Evolutionary conservation across 2,113 vertebrate genomes (phyloP).

Genomic region (Lontra canadensis): DNA sequence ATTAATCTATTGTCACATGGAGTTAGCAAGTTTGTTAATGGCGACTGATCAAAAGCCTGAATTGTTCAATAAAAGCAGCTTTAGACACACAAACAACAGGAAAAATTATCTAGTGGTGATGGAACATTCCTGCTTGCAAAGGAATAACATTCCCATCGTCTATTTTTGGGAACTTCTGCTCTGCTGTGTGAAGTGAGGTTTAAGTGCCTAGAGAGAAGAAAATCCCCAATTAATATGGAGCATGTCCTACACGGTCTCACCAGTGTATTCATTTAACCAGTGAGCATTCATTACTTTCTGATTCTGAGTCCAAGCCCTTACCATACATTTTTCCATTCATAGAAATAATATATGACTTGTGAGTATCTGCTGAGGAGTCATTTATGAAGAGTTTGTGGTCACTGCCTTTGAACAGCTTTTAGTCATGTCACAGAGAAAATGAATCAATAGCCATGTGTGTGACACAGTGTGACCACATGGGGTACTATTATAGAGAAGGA

Average conservation of each 20-base stretch:
- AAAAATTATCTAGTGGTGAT: neutral
- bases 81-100: constrained; percentile 18
- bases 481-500: neutral
- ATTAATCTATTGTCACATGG: constrained; percentile 78
- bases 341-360: neutral
- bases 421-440: neutral
- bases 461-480: neutral
- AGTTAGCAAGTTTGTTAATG: constrained; percentile 79
- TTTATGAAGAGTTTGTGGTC: neutral
- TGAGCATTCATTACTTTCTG: neutral
- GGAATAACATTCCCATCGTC: neutral
- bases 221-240: neutral
- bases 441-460: neutral
- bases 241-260: neutral
- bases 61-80: constrained; percentile 48
- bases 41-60: constrained; percentile 21
- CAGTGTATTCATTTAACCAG: neutral
- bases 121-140: neutral
- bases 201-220: neutral
- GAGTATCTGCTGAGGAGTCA: neutral
- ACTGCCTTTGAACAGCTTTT: neutral
- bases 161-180: neutral
- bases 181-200: neutral
- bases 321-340: neutral
- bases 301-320: neutral